Conservation (phyloP, 1,140 invertebrate species). For the Panonychus citri region DNA sequence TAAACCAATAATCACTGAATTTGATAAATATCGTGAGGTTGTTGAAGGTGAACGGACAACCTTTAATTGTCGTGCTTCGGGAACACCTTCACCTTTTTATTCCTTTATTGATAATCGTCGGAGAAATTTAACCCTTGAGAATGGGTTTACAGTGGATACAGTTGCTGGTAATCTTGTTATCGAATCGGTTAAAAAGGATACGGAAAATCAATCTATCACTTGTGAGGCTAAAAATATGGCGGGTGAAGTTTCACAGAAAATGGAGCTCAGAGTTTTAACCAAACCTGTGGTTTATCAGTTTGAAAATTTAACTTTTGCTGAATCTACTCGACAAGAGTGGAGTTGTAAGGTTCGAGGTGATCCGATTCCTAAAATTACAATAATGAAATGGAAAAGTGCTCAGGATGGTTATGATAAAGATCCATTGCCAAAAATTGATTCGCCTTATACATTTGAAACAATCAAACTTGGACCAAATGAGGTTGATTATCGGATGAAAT, state of each 20-base stretch:
- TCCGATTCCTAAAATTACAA: constrained; percentile 50
- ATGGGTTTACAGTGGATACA: constrained; percentile 45
- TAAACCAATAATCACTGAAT: constrained; percentile 37
- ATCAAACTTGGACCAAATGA: not conserved
- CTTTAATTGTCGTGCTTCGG: constrained; percentile 46
- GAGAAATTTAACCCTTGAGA: constrained; percentile 34
- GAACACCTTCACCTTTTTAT: constrained; percentile 54
- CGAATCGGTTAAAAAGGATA: constrained; percentile 38
- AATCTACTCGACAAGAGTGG: constrained; percentile 35
- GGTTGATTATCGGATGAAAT: not conserved
- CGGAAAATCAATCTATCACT: constrained; percentile 51
- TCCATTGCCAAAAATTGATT: not conserved
- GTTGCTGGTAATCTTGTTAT: constrained; percentile 38
- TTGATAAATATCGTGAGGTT: constrained; percentile 33
- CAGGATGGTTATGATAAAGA: not conserved
- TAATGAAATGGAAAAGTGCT: constrained; percentile 21
- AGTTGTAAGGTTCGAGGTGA: constrained; percentile 48
- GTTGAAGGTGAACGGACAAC: constrained; percentile 49
- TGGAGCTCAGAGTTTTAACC: constrained; percentile 27
- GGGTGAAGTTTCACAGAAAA: constrained; percentile 30
- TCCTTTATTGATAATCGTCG: constrained; percentile 37
- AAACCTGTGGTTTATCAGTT: constrained; percentile 55
- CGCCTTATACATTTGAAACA: not conserved
- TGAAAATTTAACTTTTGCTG: constrained; percentile 40
- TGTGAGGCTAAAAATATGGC: constrained; percentile 60